Evolutionary conservation across 1,140 invertebrate species (phyloP).

Genomic region (Zaprionus ornatus): DNA sequence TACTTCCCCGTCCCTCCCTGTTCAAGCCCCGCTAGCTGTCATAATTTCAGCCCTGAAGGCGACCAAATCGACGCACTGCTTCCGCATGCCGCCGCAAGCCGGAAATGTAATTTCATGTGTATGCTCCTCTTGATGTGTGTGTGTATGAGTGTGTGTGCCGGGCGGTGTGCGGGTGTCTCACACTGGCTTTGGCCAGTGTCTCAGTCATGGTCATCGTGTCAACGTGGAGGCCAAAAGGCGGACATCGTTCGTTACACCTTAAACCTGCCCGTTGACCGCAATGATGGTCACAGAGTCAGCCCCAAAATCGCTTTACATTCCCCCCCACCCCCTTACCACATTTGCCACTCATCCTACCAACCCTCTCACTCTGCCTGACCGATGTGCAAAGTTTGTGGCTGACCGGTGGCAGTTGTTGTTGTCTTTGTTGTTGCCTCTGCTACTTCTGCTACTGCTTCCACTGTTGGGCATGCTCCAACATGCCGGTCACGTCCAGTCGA

Average conservation of each 20-base stretch:
- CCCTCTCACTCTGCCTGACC: not conserved
- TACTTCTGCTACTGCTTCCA: not conserved
- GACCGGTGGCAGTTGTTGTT: constrained; percentile 60
- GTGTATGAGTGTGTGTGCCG: constrained; percentile 27
- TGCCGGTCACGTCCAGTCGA: constrained; percentile 73
- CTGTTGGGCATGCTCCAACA: constrained; percentile 35
- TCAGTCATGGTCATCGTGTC: constrained; percentile 57
- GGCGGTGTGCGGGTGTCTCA: constrained; percentile 27
- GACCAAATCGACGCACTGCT: constrained; percentile 62
- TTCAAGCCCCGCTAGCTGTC: constrained; percentile 49
- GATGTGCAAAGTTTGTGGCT: constrained; percentile 74
- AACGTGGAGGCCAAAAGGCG: constrained; percentile 66
- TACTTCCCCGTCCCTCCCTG: not conserved
- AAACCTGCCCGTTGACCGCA: constrained; percentile 72
- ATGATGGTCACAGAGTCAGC: constrained; percentile 71
- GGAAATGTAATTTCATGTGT: constrained; percentile 69
- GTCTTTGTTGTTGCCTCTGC: constrained; percentile 1
- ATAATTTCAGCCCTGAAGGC: constrained; percentile 73
- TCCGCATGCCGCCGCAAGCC: constrained; percentile 64
- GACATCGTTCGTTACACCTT: constrained; percentile 74
- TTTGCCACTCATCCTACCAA: not conserved
- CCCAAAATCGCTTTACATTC: constrained; percentile 78
- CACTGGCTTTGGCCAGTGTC: constrained; percentile 20
- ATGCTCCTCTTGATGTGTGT: constrained; percentile 15
- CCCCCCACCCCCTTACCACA: not conserved